Percentiles rank a stretch among this genome's conserved stretches.
These are phyloP conservation scores for Flexamia atlantica DNA, from an alignment of 2,888 invertebrate genomes.

Conservation along the genomic window DNA sequence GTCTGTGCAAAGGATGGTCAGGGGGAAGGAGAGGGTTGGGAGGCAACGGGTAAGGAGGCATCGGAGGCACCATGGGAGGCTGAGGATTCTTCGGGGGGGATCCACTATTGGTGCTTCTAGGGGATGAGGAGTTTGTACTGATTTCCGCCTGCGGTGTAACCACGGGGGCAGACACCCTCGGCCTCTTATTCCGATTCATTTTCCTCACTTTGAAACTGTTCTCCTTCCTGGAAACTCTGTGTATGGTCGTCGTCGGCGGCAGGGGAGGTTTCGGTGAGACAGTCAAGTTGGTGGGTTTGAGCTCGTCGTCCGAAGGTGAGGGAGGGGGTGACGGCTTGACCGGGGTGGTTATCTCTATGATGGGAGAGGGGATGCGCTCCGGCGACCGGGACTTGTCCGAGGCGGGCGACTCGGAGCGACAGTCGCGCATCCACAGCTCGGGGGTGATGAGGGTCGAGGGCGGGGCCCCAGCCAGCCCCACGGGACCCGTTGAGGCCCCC, in stretches of 20 bases:
- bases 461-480: constrained; percentile 63
- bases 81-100: constrained; percentile 61
- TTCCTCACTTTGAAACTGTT: constrained; percentile 48
- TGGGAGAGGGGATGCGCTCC: constrained; percentile 65
- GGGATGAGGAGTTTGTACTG: constrained; percentile 65
- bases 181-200: constrained; percentile 44
- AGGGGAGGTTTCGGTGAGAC: constrained; percentile 48
- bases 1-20: constrained; percentile 67
- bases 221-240: constrained; percentile 38
- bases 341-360: constrained; percentile 65
- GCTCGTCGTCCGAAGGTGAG: constrained; percentile 57
- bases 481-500: constrained; percentile 54
- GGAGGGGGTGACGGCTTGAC: constrained; percentile 52
- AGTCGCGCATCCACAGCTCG: constrained; percentile 93
- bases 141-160: constrained; percentile 60
- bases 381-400: constrained; percentile 70
- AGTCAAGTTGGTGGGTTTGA: constrained; percentile 48
- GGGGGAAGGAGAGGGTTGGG: constrained; percentile 64
- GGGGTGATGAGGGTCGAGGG: constrained; percentile 84
- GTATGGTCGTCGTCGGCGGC: not conserved
- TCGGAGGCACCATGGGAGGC: constrained; percentile 59
- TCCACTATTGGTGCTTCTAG: constrained; percentile 59
- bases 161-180: constrained; percentile 14
- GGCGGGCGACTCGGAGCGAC: constrained; percentile 74
- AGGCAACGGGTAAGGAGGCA: constrained; percentile 54